Evolutionary conservation across 2,888 invertebrate species (phyloP), one percentile per base, ranked within the genome.

Genomic region (Acanthosepion lycidas): DNA sequence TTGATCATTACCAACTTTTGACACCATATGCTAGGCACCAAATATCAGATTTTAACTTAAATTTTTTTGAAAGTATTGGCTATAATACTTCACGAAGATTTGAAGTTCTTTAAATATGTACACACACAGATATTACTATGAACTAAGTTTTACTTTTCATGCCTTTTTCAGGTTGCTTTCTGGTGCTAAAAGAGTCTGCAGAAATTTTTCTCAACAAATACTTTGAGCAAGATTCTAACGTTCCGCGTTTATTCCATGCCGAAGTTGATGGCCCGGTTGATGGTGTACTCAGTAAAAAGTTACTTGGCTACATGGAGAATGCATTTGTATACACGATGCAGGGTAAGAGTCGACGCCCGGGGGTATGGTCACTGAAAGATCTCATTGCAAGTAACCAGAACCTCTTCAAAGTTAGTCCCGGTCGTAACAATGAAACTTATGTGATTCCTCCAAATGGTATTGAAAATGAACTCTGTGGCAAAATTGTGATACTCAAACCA

Each of bases 341-440:
- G 94, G 96, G 96, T 6, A 96, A 96, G 94, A 96, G 96, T 95
- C 96, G 95, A 94, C 95, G 96, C 94, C 95, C 96, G 2, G 96
- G 96, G 6, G 94, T 96, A 12, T 96, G 96, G 96, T 95, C 95
- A 92, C 95, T 96, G 0, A 95, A 95, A 64, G 96, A 96, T n/a
- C 95, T 96, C 42, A 95, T 96, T 28, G 95, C 95, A 59, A 96
- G 96, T 94, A 96, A 96, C 95, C 95, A 95, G 93, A 96, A 96
- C 95, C 95, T 96, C 59, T 55, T 95, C 2, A 96, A 96, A 94
- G 94, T 96, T 4, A 96, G 95, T 64, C 96, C 96, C 2, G 95
- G 95, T 9, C 95, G 96, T 94, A 95, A 95, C 51, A 95, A 95
- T 18, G 96, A 96, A 23, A 95, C 94, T 12, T 96, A 96, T 94